A percentile compares a stretch with the other conserved stretches of the same genome.
Evolutionary conservation across 2,113 vertebrate species (phyloP).

Genomic region (Nothoprocta pentlandii): DNA sequence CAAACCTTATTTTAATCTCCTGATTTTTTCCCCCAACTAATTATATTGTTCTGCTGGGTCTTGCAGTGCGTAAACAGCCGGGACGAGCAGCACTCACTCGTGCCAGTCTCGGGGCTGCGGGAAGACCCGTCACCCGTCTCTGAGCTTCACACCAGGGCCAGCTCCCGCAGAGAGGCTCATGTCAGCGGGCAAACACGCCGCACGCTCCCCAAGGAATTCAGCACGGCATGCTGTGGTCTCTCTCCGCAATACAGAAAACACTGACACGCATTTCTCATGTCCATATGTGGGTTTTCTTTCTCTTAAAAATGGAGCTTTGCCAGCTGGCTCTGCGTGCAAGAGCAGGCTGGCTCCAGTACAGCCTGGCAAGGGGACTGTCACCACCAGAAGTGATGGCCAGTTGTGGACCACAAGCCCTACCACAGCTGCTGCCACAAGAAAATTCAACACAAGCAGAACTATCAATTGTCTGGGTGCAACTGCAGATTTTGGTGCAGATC

Average conservation of each 20-base stretch:
- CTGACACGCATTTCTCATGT: neutral
- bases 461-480: neutral
- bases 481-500: neutral
- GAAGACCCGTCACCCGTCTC: fast-evolving
- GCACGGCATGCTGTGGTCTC: neutral
- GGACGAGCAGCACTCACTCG: neutral
- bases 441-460: neutral
- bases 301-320: neutral
- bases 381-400: neutral
- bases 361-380: neutral
- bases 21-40: neutral
- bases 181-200: neutral
- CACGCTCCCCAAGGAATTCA: neutral
- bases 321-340: neutral
- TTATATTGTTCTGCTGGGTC: neutral
- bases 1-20: neutral
- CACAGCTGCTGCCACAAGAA: neutral
- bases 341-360: neutral
- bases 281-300: neutral
- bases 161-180: neutral
- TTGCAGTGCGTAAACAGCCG: neutral
- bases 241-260: neutral
- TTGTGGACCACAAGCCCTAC: neutral
- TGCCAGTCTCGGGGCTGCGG: neutral
- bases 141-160: neutral